Base-by-base conservation (phyloP, 2,888 invertebrate genomes). In the Chymomyza procnemis region DNA sequence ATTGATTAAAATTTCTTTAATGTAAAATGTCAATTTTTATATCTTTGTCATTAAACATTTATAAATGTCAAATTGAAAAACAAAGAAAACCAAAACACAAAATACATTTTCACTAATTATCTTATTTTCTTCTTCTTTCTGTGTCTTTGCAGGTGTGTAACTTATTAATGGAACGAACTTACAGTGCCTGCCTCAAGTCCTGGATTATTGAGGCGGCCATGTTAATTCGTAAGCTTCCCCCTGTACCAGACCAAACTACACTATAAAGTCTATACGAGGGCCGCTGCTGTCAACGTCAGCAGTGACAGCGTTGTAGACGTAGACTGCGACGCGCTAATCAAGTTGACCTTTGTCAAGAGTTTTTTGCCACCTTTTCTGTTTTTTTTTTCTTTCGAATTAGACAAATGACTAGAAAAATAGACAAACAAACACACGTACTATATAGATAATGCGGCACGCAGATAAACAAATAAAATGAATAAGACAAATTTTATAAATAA, bases 121-220 rank as follows among this genome's bases (percentile, higher is more conserved):
- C 3, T 55, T 12, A 1, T 14, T 18, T 61, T n/a, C n/a, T 22
- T 66, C 55, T 60, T 19, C 67, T 19, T 47, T 66, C 48, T 64
- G 52, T n/a, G n/a, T n/a, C n/a, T 12, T 85, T 80, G 18, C 69
- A 85, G 84, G 87, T 85, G 79, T 66, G 85, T 85, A 83, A 79
- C 47, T 14, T 9, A 21, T 21, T 19, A 55, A 61, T 66, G 64
- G 63, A 64, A 67, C 61, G 63, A 64, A 67, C 61, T 55, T 54
- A 67, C 74, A 63, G 71, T 85, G 84, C 70, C 85, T 84, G 84
- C 87, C 84, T 84, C 84, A 84, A 84, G 87, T 85, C 84, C 84
- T 87, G 84, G 84, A 84, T 87, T 84, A 84, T 84, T 84, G 84
- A 87, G 84, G 80, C 85, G 79, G 85, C 50, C 12, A 22, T 22